Percentiles rank a stretch among this genome's conserved stretches.
Evolutionary conservation across 2,888 invertebrate species (phyloP).

Genomic region (Nudaria mundana): DNA sequence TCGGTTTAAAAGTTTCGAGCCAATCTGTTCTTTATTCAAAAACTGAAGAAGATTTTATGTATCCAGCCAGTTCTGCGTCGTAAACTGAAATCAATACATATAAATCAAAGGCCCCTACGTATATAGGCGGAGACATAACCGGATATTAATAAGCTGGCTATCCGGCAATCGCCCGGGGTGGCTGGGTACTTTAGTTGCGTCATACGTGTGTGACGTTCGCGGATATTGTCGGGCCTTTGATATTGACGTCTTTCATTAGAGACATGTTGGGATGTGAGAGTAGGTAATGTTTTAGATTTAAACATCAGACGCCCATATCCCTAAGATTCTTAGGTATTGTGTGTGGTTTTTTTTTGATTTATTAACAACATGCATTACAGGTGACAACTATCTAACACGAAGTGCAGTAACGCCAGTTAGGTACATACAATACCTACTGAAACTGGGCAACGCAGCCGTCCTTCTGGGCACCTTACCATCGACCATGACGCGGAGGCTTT

Average conservation of each 20-base stretch:
- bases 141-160: conserved; percentile 67
- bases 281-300: neutral
- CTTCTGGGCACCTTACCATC: too few relatives aligned
- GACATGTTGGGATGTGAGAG: conserved; percentile 2
- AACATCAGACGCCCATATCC: too few relatives aligned
- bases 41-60: neutral
- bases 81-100: conserved; percentile 18
- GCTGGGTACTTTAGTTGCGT: conserved; percentile 40
- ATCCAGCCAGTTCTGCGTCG: neutral
- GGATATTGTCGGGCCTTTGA: conserved; percentile 33
- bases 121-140: conserved; percentile 35
- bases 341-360: too few relatives aligned
- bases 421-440: too few relatives aligned
- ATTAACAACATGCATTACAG: too few relatives aligned
- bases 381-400: too few relatives aligned
- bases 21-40: too few relatives aligned
- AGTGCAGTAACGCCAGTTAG: too few relatives aligned
- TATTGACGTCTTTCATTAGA: conserved; percentile 29
- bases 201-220: conserved; percentile 23
- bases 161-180: conserved; percentile 53
- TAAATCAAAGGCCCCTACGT: conserved; percentile 31
- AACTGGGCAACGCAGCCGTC: too few relatives aligned
- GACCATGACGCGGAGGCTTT: too few relatives aligned
- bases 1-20: too few relatives aligned
- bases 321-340: too few relatives aligned